phyloP scores from a whole-genome alignment of 2,888 invertebrate genomes.

The Lepetodrilus schrolli region DNA sequence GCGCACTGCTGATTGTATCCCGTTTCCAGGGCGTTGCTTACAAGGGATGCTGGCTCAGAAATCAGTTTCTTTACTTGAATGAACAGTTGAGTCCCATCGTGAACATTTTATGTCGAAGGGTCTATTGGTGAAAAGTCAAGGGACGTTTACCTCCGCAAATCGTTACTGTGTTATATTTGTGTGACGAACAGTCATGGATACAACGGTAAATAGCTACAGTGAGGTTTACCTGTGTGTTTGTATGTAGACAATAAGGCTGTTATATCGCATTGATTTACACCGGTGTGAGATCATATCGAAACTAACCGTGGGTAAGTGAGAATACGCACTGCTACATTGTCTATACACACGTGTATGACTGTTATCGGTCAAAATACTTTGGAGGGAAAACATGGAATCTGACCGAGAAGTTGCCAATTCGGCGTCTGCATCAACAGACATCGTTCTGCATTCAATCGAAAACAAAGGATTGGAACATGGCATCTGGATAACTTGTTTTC shows the following conservation, averaged over 20 bases:
- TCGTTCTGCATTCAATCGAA: slow-evolving; percentile 18
- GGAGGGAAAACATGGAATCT: background rate
- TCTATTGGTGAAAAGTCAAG: background rate
- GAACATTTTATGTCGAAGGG: background rate
- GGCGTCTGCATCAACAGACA: slow-evolving; percentile 3
- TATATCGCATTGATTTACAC: background rate
- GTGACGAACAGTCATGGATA: background rate
- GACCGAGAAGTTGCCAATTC: slow-evolving; percentile 14
- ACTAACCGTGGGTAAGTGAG: too few species aligned
- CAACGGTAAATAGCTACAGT: background rate
- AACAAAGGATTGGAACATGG: slow-evolving; percentile 20
- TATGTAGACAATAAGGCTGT: background rate
- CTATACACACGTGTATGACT: background rate
- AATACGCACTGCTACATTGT: background rate
- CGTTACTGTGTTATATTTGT: background rate
- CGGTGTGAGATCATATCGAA: background rate
- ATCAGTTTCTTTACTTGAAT: background rate
- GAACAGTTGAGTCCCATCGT: background rate
- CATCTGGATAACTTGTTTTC: slow-evolving; percentile 31
- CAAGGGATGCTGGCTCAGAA: background rate
- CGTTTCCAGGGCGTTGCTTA: slow-evolving; percentile 10
- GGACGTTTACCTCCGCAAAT: background rate
- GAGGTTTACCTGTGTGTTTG: background rate
- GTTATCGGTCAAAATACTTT: background rate
- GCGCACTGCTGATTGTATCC: background rate